These are phyloP conservation scores for Hydrochoerus hydrochaeris DNA, from an alignment of 2,113 vertebrate genomes.

Conservation along the genomic window DNA sequence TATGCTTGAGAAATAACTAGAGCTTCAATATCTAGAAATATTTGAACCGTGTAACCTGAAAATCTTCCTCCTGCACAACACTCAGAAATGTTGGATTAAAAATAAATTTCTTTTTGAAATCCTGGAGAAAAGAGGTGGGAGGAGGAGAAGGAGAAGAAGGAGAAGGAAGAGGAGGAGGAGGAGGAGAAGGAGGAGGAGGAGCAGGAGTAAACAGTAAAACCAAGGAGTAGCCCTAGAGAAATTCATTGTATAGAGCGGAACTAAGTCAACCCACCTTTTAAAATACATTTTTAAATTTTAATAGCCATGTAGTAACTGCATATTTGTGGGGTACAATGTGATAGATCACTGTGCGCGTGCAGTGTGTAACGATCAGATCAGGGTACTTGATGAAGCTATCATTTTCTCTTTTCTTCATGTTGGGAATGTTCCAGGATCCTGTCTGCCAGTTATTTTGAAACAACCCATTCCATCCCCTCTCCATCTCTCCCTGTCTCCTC, in stretches of 20 bases:
- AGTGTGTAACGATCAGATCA: not conserved
- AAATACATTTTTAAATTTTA: not conserved
- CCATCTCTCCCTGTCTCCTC: not conserved
- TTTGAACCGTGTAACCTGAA: constrained; percentile 9
- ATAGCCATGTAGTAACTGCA: not conserved
- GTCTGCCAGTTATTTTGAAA: not conserved
- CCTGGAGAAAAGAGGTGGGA: not conserved
- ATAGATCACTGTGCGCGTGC: not conserved
- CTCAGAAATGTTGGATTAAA: not conserved
- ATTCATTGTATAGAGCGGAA: not conserved
- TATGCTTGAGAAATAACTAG: not conserved
- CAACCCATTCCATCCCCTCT: not conserved
- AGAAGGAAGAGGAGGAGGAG: no score
- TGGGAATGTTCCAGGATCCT: not conserved
- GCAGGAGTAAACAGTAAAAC: not conserved
- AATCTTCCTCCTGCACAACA: constrained; percentile 33
- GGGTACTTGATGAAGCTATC: no score
- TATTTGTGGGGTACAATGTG: not conserved
- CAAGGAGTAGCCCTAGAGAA: not conserved
- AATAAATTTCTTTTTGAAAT: not conserved
- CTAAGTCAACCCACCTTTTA: not conserved
- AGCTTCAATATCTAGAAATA: not conserved
- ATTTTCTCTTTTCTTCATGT: not conserved
- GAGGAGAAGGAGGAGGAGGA: not conserved
- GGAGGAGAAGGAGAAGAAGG: not conserved